Evolutionary conservation across 2,797 vertebrate genomes (phyloP).

Genomic region (Hydrolagus colliei): DNA sequence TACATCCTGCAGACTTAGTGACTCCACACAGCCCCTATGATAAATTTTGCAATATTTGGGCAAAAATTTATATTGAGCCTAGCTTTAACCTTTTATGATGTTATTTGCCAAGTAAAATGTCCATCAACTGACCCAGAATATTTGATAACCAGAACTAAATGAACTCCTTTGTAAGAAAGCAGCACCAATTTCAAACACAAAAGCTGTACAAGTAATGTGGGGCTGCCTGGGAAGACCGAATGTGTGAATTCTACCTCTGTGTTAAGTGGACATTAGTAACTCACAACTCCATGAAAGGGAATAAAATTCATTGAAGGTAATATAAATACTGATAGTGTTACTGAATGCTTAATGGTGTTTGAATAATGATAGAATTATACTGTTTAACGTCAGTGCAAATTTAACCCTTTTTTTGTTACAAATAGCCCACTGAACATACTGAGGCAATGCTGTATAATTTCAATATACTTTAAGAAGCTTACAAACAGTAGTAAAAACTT

Average conservation of each 20-base stretch:
- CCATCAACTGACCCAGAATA: slow-evolving; percentile 33
- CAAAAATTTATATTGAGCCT: slow-evolving; percentile 48
- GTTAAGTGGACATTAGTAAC: background rate
- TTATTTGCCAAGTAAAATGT: slow-evolving; percentile 46
- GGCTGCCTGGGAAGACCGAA: slow-evolving; percentile 2
- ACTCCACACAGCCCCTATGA: slow-evolving; percentile 54
- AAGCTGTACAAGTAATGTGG: slow-evolving; percentile 29
- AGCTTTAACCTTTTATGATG: slow-evolving; percentile 36
- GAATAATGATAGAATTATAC: background rate
- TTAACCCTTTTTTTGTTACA: slow-evolving; percentile 12
- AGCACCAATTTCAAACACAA: slow-evolving; percentile 25
- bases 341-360: slow-evolving; percentile 10
- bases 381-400: background rate
- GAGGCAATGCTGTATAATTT: background rate
- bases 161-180: slow-evolving; percentile 22
- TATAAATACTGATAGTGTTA: slow-evolving; percentile 7
- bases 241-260: slow-evolving; percentile 11
- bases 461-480: background rate
- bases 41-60: slow-evolving; percentile 55
- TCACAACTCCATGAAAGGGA: background rate
- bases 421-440: background rate
- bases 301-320: slow-evolving; percentile 7
- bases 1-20: slow-evolving; percentile 56
- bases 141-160: slow-evolving; percentile 34
- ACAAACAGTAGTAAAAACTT: background rate